Conservation (phyloP, 2,888 invertebrate genomes). For the Dione vanillae region DNA sequence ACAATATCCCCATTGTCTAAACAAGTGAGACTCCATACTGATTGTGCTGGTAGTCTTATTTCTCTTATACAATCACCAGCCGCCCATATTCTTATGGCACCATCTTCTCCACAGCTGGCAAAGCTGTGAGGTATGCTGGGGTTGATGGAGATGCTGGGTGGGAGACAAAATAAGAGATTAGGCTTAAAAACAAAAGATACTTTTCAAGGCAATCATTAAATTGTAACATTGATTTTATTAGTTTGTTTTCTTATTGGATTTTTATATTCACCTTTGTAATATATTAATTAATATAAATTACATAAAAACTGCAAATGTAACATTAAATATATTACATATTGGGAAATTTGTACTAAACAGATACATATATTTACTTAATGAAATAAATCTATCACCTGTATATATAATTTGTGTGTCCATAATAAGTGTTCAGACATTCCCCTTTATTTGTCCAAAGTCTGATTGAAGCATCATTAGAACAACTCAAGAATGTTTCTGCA, state of each 20-base stretch:
- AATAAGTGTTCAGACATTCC: constrained; percentile 89
- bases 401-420: constrained; percentile 95
- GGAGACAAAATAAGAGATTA: neutral
- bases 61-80: constrained; percentile 86
- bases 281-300: no score
- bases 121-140: constrained; percentile 83
- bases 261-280: no score
- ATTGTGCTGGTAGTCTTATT: constrained; percentile 91
- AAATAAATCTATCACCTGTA: constrained; percentile 84
- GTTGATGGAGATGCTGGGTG: constrained; percentile 83
- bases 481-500: constrained; percentile 92
- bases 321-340: no score
- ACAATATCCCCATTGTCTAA: constrained; percentile 95
- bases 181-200: no score
- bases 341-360: no score
- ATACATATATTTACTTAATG: neutral
- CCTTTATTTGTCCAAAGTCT: constrained; percentile 93
- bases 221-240: no score
- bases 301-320: no score
- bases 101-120: constrained; percentile 95
- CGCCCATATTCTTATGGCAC: constrained; percentile 92
- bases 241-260: no score
- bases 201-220: no score
- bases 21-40: constrained; percentile 93
- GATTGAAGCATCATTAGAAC: constrained; percentile 96